phyloP scores from a whole-genome alignment of 2,888 invertebrate genomes.

The Sicus ferrugineus region DNA sequence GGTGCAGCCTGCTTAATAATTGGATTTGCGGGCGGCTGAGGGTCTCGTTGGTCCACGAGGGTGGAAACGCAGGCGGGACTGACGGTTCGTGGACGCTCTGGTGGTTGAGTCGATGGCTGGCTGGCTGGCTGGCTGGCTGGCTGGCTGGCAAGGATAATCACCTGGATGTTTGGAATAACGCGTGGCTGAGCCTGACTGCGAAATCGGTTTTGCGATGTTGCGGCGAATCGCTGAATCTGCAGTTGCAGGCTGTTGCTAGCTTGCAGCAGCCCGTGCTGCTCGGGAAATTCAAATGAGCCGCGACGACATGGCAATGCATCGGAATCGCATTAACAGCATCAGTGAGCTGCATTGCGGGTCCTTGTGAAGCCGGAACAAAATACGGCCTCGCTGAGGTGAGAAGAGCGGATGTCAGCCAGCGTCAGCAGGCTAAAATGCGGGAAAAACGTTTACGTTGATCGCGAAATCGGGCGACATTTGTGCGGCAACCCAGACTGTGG shows the following conservation, averaged over 20 bases:
- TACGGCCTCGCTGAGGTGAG: neutral
- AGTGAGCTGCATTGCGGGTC: neutral
- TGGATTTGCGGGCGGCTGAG: neutral
- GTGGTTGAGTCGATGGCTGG: neutral
- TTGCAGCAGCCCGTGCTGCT: slow-evolving; percentile 1
- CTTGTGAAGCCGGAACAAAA: neutral
- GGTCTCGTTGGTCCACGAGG: neutral
- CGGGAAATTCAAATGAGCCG: slow-evolving; percentile 10
- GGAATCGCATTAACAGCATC: neutral
- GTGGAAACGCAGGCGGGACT: neutral
- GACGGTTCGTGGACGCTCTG: neutral
- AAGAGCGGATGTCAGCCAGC: neutral
- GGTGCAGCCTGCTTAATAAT: neutral
- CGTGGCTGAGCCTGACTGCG: neutral
- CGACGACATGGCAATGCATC: neutral
- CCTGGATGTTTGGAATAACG: neutral
- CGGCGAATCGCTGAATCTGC: neutral
- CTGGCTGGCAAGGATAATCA: neutral
- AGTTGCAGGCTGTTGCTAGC: neutral
- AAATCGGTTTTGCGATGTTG: neutral
- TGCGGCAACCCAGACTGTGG: neutral
- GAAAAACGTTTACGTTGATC: too few relatives aligned
- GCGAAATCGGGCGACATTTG: neutral
- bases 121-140: neutral
- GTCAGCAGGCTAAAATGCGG: too few relatives aligned